Evolutionary conservation across 2,888 invertebrate genomes (phyloP).

Genomic region (Callosobruchus maculatus): DNA sequence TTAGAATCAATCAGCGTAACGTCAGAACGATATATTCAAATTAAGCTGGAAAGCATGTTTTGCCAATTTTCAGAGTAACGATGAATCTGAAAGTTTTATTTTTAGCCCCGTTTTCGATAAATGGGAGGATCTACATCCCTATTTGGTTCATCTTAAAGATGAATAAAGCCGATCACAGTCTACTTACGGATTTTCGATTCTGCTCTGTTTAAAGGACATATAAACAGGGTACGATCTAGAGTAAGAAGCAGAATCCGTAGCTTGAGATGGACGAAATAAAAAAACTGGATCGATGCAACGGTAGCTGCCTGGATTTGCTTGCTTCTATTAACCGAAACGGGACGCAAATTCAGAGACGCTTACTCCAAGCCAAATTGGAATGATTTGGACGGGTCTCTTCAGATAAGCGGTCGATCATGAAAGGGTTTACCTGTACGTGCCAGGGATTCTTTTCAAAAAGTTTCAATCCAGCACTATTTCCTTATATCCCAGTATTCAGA

Average conservation of each 20-base stretch:
- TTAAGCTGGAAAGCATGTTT: no score
- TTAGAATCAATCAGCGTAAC: no score
- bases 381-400: background rate
- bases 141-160: no score
- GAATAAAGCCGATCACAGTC: no score
- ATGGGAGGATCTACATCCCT: no score
- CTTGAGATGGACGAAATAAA: background rate
- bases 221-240: background rate
- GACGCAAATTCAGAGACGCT: background rate
- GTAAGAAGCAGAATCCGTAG: background rate
- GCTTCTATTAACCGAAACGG: background rate
- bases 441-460: background rate
- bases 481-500: no score
- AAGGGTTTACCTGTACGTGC: background rate
- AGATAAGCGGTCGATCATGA: background rate
- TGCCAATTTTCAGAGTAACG: no score
- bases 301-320: background rate
- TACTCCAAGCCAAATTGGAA: background rate
- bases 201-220: background rate
- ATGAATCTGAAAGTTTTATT: no score
- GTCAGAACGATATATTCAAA: no score
- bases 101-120: no score
- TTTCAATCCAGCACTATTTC: no score
- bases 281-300: background rate
- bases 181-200: background rate